Base-by-base conservation (phyloP, 2,888 invertebrate genomes). In the Bursaphelenchus okinawaensis region DNA sequence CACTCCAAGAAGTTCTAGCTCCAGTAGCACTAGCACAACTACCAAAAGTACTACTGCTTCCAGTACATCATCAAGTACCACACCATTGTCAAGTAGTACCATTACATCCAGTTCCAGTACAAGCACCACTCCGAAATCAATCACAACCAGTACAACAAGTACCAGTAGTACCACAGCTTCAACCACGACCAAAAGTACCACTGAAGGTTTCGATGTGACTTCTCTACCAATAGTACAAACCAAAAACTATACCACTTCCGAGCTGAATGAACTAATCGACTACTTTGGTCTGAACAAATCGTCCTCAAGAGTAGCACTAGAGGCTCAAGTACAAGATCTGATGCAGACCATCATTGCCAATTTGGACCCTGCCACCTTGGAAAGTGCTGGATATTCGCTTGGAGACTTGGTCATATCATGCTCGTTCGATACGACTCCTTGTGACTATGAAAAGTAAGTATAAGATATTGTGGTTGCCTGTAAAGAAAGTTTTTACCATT, bases 381-480 rank as follows among this genome's bases (percentile, higher is more conserved):
- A 24, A 8, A 40, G 50, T 20, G 59, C 26, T 24, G 64, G 64
- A 19, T 64, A 64, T 28, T 27, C 28, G 28, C 60, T 64, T 7
- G 50, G 62, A 22, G 64, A 64, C 20, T 24, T 64, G 22, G 52
- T 64, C 23, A 64, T 64, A 7, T 52, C 51, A 20, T 65, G 65
- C 26, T 28, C 65, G 16, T 65, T 31, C 29, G 52, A 65, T 28
- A 31, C 31, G 20, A 26, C 55, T 7, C 65, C 65, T 1, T 65
- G 65, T 22, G 56, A 65, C 19, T 65, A 65, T 55, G 65, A 67
- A 22, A 55, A 26, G 64, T 64, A 28, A 52, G 50, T 20, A 20
- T 28, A 9, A 20, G n/a, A 12, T n/a, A n/a, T n/a, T n/a, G n/a
- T n/a, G n/a, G n/a, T n/a, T n/a, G n/a, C n/a, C n/a, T n/a, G n/a